A percentile compares a stretch with the other conserved stretches of the same genome.
These are phyloP conservation scores for Teleogryllus occipitalis DNA, from an alignment of 1,140 invertebrate genomes.

Conservation along the genomic window DNA sequence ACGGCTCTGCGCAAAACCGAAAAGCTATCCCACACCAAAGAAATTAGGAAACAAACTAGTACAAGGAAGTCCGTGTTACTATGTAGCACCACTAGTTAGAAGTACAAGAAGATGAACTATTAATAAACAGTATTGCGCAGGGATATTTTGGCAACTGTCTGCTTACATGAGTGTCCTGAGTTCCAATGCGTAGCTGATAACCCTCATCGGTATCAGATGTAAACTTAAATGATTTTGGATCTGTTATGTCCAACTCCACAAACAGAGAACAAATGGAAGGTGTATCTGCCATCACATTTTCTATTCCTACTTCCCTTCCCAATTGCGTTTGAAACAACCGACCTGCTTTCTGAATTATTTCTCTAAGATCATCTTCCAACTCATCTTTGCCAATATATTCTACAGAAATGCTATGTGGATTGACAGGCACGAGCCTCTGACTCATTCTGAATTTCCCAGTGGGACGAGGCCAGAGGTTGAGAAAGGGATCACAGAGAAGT, in stretches of 20 bases:
- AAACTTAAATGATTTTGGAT: not conserved
- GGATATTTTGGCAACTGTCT: constrained; percentile 23
- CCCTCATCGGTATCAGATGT: constrained; percentile 24
- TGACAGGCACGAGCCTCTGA: not conserved
- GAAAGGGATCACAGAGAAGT: constrained; percentile 13
- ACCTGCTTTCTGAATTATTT: not conserved
- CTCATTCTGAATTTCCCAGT: constrained; percentile 24
- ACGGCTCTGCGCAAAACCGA: too few relatives aligned
- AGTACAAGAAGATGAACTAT: too few relatives aligned
- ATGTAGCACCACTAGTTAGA: too few relatives aligned
- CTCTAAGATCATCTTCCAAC: not conserved
- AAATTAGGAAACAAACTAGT: too few relatives aligned
- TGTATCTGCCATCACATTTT: not conserved
- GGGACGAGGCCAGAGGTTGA: constrained; percentile 29
- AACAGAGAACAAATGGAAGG: not conserved
- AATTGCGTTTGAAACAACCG: not conserved
- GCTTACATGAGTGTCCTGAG: constrained; percentile 23
- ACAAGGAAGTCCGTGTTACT: too few relatives aligned
- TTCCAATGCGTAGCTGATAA: constrained; percentile 25
- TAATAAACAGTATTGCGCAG: too few relatives aligned
- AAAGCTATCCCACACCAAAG: too few relatives aligned
- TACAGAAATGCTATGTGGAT: constrained; percentile 10
- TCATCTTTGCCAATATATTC: not conserved
- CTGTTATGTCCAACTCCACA: not conserved
- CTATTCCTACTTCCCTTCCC: too few relatives aligned